Conservation (phyloP, 2,888 invertebrate genomes). For the Aphodius sticticus region DNA sequence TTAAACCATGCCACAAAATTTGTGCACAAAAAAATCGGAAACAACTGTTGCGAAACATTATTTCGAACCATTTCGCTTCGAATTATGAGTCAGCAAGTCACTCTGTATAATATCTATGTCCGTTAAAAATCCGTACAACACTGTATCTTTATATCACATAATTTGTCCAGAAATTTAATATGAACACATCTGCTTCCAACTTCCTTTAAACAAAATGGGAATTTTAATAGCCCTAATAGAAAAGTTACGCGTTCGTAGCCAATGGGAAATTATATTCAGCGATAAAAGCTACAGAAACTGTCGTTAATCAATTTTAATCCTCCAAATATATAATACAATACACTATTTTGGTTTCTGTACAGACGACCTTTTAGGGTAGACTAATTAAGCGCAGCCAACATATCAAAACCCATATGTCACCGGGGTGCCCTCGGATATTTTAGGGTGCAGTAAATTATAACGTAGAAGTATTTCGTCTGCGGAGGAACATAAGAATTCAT, state of each 20-base stretch:
- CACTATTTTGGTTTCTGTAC: not conserved
- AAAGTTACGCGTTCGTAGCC: not conserved
- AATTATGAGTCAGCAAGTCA: not conserved
- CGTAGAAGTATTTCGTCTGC: not conserved
- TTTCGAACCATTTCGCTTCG: no score
- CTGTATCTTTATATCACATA: not conserved
- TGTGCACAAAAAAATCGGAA: not conserved
- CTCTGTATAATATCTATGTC: not conserved
- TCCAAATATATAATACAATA: not conserved
- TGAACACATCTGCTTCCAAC: not conserved
- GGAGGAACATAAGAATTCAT: not conserved
- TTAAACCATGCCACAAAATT: not conserved
- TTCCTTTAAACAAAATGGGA: not conserved
- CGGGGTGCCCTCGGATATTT: not conserved
- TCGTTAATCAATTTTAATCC: constrained; percentile 4
- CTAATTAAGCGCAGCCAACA: constrained; percentile 22
- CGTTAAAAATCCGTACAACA: not conserved
- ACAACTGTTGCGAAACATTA: no score
- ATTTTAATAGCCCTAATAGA: not conserved
- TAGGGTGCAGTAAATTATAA: not conserved
- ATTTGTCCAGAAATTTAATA: not conserved
- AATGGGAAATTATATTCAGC: not conserved
- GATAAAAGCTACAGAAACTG: not conserved
- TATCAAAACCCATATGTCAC: constrained; percentile 23
- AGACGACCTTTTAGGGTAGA: constrained; percentile 9